Conservation (phyloP, 2,888 invertebrate species). For the Physocephala rufipes region DNA sequence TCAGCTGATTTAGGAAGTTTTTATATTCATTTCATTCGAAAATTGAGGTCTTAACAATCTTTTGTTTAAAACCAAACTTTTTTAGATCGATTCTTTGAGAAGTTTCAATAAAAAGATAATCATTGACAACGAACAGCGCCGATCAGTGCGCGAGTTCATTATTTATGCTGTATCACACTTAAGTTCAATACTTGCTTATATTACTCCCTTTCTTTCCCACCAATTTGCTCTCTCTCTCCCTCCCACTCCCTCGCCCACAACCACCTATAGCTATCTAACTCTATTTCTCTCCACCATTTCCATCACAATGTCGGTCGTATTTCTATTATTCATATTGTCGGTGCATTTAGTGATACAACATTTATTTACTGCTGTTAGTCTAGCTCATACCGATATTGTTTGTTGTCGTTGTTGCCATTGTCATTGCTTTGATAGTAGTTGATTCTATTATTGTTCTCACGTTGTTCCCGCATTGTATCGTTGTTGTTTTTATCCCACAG, state of each 20-base stretch:
- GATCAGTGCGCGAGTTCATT: too few species aligned
- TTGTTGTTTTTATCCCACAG: conserved; percentile 49
- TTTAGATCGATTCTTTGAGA: too few species aligned
- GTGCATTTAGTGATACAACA: conserved; percentile 14
- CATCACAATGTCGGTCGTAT: not conserved
- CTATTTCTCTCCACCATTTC: not conserved
- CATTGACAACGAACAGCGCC: not conserved
- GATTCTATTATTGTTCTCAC: conserved; percentile 46
- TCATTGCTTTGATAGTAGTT: conserved; percentile 47
- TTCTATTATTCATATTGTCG: not conserved
- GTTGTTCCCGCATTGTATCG: conserved; percentile 53
- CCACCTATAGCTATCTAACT: not conserved
- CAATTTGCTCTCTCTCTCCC: not conserved
- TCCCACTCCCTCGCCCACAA: not conserved
- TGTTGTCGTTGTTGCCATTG: conserved; percentile 38
- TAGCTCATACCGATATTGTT: conserved; percentile 23
- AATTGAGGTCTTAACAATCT: too few species aligned
- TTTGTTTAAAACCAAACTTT: too few species aligned
- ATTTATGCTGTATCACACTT: not conserved
- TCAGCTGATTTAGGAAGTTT: too few species aligned
- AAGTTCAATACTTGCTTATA: too few species aligned
- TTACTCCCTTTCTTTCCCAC: not conserved
- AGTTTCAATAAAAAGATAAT: too few species aligned
- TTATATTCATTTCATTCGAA: too few species aligned
- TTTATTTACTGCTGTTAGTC: conserved; percentile 33